Conservation (phyloP, 2,113 vertebrate species). For the Echinops telfairi region DNA sequence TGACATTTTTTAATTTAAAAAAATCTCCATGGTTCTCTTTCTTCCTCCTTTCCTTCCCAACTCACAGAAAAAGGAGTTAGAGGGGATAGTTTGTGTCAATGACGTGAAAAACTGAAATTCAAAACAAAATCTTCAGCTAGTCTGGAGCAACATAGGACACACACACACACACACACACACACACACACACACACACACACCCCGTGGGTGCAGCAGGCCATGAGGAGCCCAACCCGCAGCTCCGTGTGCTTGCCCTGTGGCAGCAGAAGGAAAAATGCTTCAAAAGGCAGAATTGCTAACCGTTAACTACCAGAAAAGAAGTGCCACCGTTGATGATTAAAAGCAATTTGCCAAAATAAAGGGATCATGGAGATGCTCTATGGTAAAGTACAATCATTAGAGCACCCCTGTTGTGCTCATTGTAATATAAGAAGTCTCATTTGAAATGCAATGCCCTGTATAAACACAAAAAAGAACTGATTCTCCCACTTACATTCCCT, state of each 20-base stretch:
- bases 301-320: not conserved
- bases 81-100: not conserved
- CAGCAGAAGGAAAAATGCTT: not conserved
- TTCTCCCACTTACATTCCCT: not conserved
- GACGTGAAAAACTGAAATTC: not conserved
- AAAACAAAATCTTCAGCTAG: not conserved
- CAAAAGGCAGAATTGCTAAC: not conserved
- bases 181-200: no score
- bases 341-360: conserved; percentile 27
- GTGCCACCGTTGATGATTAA: not conserved
- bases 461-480: not conserved
- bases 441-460: not conserved
- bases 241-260: not conserved
- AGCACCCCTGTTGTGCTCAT: not conserved
- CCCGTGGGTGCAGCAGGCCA: no score
- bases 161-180: no score
- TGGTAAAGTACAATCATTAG: not conserved
- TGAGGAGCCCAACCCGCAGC: not conserved
- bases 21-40: not conserved
- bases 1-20: not conserved
- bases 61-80: not conserved
- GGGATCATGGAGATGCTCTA: not conserved
- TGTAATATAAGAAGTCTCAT: not conserved
- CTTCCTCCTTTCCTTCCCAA: not conserved
- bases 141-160: not conserved